Conservation (phyloP, 2,113 vertebrate species). For the Acrocephalus kingi region DNA sequence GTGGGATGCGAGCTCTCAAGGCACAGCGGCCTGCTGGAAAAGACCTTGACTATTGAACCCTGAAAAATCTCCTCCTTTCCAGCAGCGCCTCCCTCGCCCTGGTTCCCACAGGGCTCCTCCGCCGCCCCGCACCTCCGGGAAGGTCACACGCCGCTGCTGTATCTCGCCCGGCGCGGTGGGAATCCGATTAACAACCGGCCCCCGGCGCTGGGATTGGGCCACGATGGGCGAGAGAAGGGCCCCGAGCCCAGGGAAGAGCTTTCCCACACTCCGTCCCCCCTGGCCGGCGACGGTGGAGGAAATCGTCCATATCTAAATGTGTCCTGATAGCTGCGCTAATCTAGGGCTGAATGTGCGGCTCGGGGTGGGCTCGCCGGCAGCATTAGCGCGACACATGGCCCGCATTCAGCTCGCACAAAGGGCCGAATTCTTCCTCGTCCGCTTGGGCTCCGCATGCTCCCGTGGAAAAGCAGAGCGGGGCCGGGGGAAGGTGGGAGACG, state of each 20-base stretch:
- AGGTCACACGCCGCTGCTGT: conserved; percentile 55
- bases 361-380: conserved; percentile 81
- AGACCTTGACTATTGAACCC: conserved; percentile 63
- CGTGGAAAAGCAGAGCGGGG: not conserved
- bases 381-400: conserved; percentile 85
- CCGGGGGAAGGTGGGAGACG: not conserved
- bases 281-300: conserved; percentile 77
- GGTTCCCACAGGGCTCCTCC: conserved; percentile 64
- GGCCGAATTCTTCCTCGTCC: conserved; percentile 68
- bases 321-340: conserved; percentile 83
- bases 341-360: conserved; percentile 81
- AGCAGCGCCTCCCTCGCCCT: conserved; percentile 20
- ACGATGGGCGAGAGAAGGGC: conserved; percentile 41
- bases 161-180: conserved; percentile 36
- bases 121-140: conserved; percentile 9
- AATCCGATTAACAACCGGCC: conserved; percentile 66
- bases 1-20: conserved; percentile 5
- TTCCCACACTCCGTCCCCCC: conserved; percentile 83
- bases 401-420: conserved; percentile 81
- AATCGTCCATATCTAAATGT: conserved; percentile 86
- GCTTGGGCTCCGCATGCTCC: not conserved
- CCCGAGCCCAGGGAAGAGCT: conserved; percentile 48
- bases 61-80: conserved; percentile 46
- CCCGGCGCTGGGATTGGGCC: conserved; percentile 40
- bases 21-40: not conserved